Evolutionary conservation across 2,797 vertebrate species (phyloP).

Genomic region (Acanthurus leucopareius): DNA sequence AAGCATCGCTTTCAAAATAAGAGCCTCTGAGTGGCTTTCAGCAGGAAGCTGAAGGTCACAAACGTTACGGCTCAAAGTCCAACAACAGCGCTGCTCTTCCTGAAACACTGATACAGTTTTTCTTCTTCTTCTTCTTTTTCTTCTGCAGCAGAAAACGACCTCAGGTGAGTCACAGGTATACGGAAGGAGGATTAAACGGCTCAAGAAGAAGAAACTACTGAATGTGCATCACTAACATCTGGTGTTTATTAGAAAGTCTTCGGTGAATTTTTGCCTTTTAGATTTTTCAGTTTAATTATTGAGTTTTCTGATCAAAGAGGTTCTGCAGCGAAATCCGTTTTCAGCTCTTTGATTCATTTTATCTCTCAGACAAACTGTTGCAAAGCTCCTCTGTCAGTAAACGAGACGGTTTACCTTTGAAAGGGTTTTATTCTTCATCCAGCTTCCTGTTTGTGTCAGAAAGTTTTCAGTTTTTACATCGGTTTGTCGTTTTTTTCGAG

Average conservation of each 20-base stretch:
- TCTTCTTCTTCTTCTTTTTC: too few relatives aligned
- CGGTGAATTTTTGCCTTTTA: neutral
- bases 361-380: constrained; percentile 19
- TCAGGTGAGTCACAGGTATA: neutral
- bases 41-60: neutral
- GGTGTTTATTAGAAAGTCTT: neutral
- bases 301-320: constrained; percentile 17
- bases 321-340: constrained; percentile 6
- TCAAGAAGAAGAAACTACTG: neutral
- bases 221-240: neutral
- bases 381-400: constrained; percentile 33
- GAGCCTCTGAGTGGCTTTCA: neutral
- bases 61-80: neutral
- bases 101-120: neutral
- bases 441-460: neutral
- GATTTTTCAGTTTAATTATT: constrained; percentile 25
- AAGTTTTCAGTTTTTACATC: constrained; percentile 41
- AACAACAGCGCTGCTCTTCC: neutral
- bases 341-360: constrained; percentile 9
- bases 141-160: neutral
- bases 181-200: neutral
- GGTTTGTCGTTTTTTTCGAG: constrained; percentile 6
- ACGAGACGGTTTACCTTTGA: constrained; percentile 45
- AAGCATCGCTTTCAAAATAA: neutral
- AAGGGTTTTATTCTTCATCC: constrained; percentile 5